A percentile compares a stretch with the other conserved stretches of the same genome.
Evolutionary conservation across 2,888 invertebrate species (phyloP).

Genomic region (Melinaea menophilus): DNA sequence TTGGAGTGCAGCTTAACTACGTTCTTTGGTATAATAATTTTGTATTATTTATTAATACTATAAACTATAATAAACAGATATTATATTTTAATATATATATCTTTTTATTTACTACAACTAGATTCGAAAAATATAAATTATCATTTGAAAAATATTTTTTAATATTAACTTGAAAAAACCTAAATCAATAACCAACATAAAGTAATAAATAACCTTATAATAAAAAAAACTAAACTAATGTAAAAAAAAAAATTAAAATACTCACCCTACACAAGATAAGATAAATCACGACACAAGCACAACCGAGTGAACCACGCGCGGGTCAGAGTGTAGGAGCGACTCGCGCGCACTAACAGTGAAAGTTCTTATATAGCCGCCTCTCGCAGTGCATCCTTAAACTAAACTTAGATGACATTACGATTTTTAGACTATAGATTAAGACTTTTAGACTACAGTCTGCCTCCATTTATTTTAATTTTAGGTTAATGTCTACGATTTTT

Average conservation of each 20-base stretch:
- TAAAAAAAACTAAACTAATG: background rate
- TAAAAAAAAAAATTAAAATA: constrained; percentile 29
- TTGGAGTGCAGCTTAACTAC: too few relatives aligned
- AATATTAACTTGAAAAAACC: too few relatives aligned
- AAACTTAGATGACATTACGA: constrained; percentile 1
- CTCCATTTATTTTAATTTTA: too few relatives aligned
- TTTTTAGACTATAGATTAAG: background rate
- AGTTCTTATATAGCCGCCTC: constrained; percentile 68
- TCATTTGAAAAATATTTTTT: too few relatives aligned
- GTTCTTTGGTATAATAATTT: too few relatives aligned
- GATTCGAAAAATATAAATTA: too few relatives aligned
- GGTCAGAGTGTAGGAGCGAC: constrained; percentile 71
- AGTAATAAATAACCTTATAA: background rate
- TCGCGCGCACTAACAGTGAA: constrained; percentile 65
- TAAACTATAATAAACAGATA: too few relatives aligned
- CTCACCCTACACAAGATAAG: constrained; percentile 60
- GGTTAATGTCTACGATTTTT: too few relatives aligned
- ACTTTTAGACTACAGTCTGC: background rate
- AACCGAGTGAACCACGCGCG: constrained; percentile 47
- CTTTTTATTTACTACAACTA: too few relatives aligned
- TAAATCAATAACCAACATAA: too few relatives aligned
- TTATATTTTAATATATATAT: too few relatives aligned
- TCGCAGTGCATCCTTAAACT: background rate
- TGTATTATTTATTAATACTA: too few relatives aligned
- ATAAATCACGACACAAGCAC: constrained; percentile 63